phyloP scores from a whole-genome alignment of 2,113 vertebrate genomes.

The Lagopus leucura region DNA sequence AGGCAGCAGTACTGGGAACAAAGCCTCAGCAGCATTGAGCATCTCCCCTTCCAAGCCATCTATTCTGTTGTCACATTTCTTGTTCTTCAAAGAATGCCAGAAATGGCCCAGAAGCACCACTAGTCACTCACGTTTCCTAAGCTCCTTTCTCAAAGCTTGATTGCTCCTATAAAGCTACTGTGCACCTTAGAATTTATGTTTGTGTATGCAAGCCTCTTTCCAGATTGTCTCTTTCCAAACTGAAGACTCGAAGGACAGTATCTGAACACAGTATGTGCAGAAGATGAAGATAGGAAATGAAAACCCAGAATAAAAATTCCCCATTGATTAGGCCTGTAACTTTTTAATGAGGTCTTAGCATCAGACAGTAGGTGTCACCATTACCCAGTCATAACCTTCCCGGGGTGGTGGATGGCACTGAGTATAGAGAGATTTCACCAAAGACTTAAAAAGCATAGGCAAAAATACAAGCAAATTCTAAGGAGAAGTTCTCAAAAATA shows the following conservation, averaged over 20 bases:
- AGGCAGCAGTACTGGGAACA: neutral
- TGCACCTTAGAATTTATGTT: neutral
- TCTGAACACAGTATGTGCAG: neutral
- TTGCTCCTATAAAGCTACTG: neutral
- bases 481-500: neutral
- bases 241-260: neutral
- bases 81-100: neutral
- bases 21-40: neutral
- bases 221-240: neutral
- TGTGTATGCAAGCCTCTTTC: neutral
- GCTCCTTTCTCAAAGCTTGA: neutral
- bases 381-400: neutral
- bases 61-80: neutral
- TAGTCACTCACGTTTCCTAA: neutral
- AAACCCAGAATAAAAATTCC: neutral
- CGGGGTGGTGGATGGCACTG: accelerated
- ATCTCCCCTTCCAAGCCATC: neutral
- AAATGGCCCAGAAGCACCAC: neutral
- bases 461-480: neutral
- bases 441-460: neutral
- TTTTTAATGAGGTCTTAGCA: neutral
- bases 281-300: neutral
- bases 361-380: constrained; percentile 48
- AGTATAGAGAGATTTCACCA: neutral
- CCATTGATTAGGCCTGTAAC: neutral